Base-by-base conservation (phyloP, 2,113 vertebrate genomes). In the Dicerorhinus sumatrensis region DNA sequence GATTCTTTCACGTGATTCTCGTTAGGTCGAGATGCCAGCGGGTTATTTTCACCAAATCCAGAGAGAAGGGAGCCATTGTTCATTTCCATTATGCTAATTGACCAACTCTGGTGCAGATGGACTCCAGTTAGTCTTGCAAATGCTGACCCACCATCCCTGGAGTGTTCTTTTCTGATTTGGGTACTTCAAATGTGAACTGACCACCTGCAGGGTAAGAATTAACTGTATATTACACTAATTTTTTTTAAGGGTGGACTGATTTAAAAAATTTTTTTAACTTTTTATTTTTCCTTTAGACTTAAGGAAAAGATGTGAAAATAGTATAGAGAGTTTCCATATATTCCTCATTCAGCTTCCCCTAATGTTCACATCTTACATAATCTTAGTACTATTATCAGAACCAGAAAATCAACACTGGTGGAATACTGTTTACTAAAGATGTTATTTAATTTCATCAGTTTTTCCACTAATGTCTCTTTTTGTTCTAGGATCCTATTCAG, bases 1-100 rank as follows among this genome's bases (percentile, higher is more conserved):
- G n/a, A 87, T 94, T 97, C 70, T 81, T 95, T n/a, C 54, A 0
- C n/a, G 60, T 96, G 29, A 63, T 91, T 96, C 86, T 93, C 63
- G 31, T 4, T 67, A 86, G 69, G 83, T 82, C 16, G 33, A 31
- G 48, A 54, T 95, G 81, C 39, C 82, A 76, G n/a, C 39, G 77
- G 9, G 21, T 3, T 73, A 29, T 83, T 96, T 95, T 86, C 33
- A 29, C 67, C 76, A 70, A 69, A 3, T 60, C 27, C 2, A 6
- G 67, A 69, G 63, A 83, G 42, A 23, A 83, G 62, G 48, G 62
- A 82, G 90, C 18, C 58, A 42, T 39, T 79, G 73, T n/a, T 91
- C 25, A 62, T 89, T 73, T 93, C 80, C 46, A 4, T 70, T 33
- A 58, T 67, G 67, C n/a, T 46, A 39, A 42, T 13, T 86, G 60